Evolutionary conservation across 2,797 vertebrate species (phyloP), one percentile per base, ranked within the genome.

Genomic region (Rhynchotus rufescens): DNA sequence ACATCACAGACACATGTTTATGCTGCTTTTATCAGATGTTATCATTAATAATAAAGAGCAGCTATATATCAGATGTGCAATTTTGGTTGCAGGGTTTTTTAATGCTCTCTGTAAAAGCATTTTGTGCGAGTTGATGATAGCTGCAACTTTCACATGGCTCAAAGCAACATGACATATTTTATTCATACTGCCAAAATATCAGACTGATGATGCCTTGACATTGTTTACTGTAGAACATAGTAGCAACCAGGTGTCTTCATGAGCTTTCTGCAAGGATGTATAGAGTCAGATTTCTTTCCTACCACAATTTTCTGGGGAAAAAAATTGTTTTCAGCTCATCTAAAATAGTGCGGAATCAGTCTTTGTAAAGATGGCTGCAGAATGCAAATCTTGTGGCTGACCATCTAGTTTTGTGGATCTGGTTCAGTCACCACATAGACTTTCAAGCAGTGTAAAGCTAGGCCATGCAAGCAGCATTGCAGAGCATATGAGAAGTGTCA

Each of bases 81-180:
- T 30, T 49, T 61, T 3, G 54, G 10, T 34, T 42, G 22, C 12
- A 38, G 1, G 12, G 10, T 11, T 51, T 40, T 45, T 72, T n/a
- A 79, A 66, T 17, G 25, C 5, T 38, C 6, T 47, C 40, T 52
- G 12, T 54, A 47, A 79, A 92, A 79, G 38, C 23, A 52, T 1
- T 0, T 28, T 51, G 3, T 1, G 9, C 26, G 45, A 5, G 14
- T 25, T 65, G 26, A 23, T 17, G 8, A 65, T 17, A 76, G 19
- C 0, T 67, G 13, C 32, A 64, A 66, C 5, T 32, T 44, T 8
- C 5, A 1, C 0, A 2, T 12, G 71, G 47, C 40, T 76, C 71
- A 84, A 77, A 76, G 47, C 19, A 84, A 47, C 10, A 36, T 9
- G 36, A 1, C 10, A 3, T 34, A 36, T 67, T 80, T 81, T 36